These are phyloP conservation scores for Lateolabrax maculatus DNA, from an alignment of 2,797 vertebrate genomes.

Conservation along the genomic window DNA sequence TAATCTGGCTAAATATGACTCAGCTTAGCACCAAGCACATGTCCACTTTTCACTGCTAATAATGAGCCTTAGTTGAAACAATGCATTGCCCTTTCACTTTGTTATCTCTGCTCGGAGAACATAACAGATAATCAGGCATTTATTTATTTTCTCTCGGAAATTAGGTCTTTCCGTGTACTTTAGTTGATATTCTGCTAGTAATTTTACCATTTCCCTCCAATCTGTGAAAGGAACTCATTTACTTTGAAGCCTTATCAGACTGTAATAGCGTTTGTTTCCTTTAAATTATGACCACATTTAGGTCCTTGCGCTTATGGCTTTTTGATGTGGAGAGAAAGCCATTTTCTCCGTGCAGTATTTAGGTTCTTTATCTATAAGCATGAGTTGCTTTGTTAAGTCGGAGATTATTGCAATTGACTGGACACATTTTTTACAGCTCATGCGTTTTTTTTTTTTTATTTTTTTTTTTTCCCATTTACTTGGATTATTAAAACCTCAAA, in stretches of 20 bases:
- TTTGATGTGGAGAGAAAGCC: constrained; percentile 58
- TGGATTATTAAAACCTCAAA: constrained; percentile 55
- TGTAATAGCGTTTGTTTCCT: constrained; percentile 56
- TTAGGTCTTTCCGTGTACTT: constrained; percentile 18
- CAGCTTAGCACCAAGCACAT: constrained; percentile 66
- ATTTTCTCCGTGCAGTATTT: constrained; percentile 56
- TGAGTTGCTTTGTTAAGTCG: constrained; percentile 38
- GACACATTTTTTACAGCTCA: constrained; percentile 48
- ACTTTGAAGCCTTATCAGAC: constrained; percentile 63
- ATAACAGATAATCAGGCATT: constrained; percentile 45
- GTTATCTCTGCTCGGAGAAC: constrained; percentile 26
- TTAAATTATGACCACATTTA: constrained; percentile 60
- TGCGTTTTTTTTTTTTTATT: background rate
- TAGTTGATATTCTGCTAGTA: constrained; percentile 29
- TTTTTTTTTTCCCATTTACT: background rate
- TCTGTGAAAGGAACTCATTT: constrained; percentile 42
- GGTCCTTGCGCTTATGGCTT: constrained; percentile 42
- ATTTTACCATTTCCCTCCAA: constrained; percentile 34
- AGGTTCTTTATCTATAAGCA: constrained; percentile 55
- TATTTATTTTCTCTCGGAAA: constrained; percentile 47
- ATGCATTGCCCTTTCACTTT: constrained; percentile 37
- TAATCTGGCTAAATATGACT: constrained; percentile 75
- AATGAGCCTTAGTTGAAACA: constrained; percentile 52
- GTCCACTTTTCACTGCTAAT: constrained; percentile 68
- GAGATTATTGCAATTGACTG: constrained; percentile 62